These are phyloP conservation scores for Pseudochromis fuscus DNA, from an alignment of 2,797 vertebrate genomes.

Conservation along the genomic window DNA sequence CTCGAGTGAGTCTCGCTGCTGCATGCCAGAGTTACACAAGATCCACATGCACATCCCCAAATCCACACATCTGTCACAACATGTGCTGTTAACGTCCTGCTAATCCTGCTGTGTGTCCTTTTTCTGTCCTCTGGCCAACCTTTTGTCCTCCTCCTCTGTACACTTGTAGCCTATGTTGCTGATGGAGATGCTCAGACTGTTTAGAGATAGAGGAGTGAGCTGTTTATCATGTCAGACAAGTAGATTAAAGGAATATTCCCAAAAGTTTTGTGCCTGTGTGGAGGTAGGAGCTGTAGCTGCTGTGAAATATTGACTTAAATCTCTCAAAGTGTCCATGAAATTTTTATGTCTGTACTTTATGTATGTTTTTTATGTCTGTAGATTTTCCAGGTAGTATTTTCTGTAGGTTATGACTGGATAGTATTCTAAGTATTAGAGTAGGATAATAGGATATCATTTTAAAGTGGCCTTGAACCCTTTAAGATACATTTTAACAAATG, in stretches of 20 bases:
- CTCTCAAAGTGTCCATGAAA: not conserved
- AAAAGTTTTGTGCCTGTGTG: not conserved
- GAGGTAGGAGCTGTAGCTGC: not conserved
- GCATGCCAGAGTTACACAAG: constrained; percentile 45
- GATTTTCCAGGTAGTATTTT: too few species aligned
- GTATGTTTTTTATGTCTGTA: not conserved
- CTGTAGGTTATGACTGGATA: too few species aligned
- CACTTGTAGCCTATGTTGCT: not conserved
- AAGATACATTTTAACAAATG: too few species aligned
- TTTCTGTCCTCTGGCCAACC: constrained; percentile 22
- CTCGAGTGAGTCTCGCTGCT: constrained; percentile 7
- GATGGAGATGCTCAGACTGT: not conserved
- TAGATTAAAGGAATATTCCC: not conserved
- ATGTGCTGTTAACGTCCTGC: constrained; percentile 41
- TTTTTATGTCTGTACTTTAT: not conserved
- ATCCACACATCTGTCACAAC: constrained; percentile 59
- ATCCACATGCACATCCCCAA: constrained; percentile 30
- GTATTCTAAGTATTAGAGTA: too few species aligned
- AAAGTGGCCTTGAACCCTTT: too few species aligned
- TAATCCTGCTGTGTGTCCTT: constrained; percentile 42
- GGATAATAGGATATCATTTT: too few species aligned
- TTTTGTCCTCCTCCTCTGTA: constrained; percentile 2
- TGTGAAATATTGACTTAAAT: not conserved
- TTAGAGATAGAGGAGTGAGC: not conserved
- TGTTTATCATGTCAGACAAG: not conserved